These are phyloP conservation scores for Artemia franciscana DNA, from an alignment of 1,140 invertebrate species.

Conservation along the genomic window DNA sequence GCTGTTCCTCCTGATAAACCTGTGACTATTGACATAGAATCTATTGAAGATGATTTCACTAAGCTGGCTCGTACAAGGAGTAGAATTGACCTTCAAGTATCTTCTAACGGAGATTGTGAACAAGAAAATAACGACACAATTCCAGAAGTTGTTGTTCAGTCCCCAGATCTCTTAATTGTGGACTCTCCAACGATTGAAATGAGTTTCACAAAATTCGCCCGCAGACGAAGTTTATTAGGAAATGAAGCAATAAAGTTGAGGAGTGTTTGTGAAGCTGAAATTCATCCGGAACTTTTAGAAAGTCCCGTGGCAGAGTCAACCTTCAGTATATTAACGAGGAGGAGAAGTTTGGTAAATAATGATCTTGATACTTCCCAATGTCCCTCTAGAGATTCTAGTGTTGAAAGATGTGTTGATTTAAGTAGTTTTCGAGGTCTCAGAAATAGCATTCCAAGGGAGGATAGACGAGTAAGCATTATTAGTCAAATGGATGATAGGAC, in stretches of 20 bases:
- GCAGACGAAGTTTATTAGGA: background rate
- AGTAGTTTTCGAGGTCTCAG: background rate
- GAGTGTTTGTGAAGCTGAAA: background rate
- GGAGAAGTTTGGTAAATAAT: background rate
- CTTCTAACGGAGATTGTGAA: background rate
- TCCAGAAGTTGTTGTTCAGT: background rate
- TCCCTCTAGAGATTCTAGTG: background rate
- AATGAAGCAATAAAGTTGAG: background rate
- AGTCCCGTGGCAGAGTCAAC: background rate
- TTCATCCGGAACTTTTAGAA: background rate
- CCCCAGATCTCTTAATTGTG: background rate
- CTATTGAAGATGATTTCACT: background rate
- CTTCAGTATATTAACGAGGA: background rate
- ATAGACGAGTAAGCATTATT: background rate
- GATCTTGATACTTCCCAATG: background rate
- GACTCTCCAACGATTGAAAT: background rate
- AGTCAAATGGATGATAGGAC: conserved; percentile 1
- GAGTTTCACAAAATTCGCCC: background rate
- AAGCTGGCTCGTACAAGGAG: background rate
- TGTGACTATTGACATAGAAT: background rate
- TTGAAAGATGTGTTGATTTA: background rate
- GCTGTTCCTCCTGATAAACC: background rate
- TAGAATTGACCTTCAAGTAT: background rate
- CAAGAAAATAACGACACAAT: background rate
- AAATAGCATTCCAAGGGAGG: background rate